These are phyloP conservation scores for Geotrupes spiniger DNA, from an alignment of 2,888 invertebrate species.

Conservation along the genomic window DNA sequence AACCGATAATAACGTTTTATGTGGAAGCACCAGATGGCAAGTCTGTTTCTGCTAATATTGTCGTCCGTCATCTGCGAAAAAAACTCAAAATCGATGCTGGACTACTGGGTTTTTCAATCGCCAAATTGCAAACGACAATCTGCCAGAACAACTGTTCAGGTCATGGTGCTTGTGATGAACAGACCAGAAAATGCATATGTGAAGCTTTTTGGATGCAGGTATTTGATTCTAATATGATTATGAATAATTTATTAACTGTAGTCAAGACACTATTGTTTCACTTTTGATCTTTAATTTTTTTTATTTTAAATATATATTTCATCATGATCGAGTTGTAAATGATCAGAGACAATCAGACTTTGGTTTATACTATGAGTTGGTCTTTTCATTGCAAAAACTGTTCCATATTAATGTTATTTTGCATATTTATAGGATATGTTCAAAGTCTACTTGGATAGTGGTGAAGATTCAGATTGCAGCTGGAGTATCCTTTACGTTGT, in stretches of 20 bases:
- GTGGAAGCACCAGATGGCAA: conserved; percentile 47
- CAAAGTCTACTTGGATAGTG: conserved; percentile 40
- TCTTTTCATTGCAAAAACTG: too few species aligned
- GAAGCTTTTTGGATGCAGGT: conserved; percentile 95
- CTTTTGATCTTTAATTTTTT: too few species aligned
- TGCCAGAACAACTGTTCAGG: conserved; percentile 93
- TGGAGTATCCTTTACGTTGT: conserved; percentile 94
- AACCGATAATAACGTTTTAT: conserved; percentile 53
- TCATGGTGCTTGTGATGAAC: conserved; percentile 85
- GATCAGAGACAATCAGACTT: too few species aligned
- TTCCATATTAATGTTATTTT: neutral
- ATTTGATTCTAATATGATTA: conserved; percentile 19
- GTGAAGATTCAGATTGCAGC: conserved; percentile 62
- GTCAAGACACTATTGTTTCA: too few species aligned
- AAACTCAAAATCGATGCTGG: conserved; percentile 69
- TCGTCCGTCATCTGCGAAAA: conserved; percentile 64
- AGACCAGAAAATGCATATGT: conserved; percentile 80
- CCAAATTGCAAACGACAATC: conserved; percentile 75
- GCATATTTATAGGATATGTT: conserved; percentile 37
- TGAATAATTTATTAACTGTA: too few species aligned
- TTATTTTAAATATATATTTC: too few species aligned
- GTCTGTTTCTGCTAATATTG: conserved; percentile 59
- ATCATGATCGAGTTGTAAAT: too few species aligned
- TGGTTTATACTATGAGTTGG: too few species aligned
- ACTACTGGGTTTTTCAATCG: conserved; percentile 68